Base-by-base conservation (phyloP, 2,888 invertebrate genomes). In the Cylindroiulus punctatus region DNA sequence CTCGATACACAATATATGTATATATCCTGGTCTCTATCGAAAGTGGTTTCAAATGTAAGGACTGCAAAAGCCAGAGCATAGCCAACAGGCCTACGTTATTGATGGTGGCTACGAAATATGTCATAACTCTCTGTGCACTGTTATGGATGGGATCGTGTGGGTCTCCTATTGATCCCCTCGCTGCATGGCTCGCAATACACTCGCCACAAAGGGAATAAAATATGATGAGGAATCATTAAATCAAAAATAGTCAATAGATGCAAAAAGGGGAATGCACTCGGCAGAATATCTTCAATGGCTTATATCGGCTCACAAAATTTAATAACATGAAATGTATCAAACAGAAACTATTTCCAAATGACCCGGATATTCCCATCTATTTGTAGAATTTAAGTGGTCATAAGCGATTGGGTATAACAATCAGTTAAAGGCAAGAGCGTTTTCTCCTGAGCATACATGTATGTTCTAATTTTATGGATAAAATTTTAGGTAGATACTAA, bases 171-270 rank as follows among this genome's bases (percentile, higher is more conserved):
- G 76, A 76, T 76, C 76, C 30, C 36, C 30, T 30, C 14, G 3
- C 30, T 76, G 5, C 40, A 8, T 40, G 76, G 76, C 30, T 76
- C 10, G 30, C 30, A 30, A 14, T 76, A 30, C 76, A 76, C 30
- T 76, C 10, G 12, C 76, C 76, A 76, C 76, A 76, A 76, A 76
- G 76, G 65, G 76, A 76, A 76, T 76, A 76, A 76, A 76, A 76
- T 76, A 76, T 76, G 76, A 76, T 76, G 76, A 76, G 76, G 76
- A 76, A 76, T 76, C 76, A 76, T 76, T 76, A 76, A 76, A 76
- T 76, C 76, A 76, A 76, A 76, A 76, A 76, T 76, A 76, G 76
- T 76, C 76, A 76, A 76, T 76, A 76, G 76, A 76, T 76, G 76
- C 30, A 30, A 76, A 30, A 76, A 76, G 76, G 76, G 76, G 76